Percentiles rank a stretch among this genome's conserved stretches.
These are phyloP conservation scores for Brevipalpus yothersi DNA, from an alignment of 1,140 invertebrate genomes.

Conservation along the genomic window DNA sequence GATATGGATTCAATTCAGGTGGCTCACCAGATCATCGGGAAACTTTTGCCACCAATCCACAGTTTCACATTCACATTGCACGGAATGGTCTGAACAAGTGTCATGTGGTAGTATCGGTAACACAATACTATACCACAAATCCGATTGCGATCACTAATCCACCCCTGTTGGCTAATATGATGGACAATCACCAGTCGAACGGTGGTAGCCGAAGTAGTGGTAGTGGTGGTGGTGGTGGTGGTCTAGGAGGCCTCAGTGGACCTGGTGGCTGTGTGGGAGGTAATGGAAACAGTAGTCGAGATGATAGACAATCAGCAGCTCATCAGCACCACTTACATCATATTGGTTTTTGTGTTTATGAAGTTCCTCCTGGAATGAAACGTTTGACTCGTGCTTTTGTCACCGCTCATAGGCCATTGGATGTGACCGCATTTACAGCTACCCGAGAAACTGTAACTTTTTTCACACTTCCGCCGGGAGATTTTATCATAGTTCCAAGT, in stretches of 20 bases:
- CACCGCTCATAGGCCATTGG: conserved; percentile 31
- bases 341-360: conserved; percentile 42
- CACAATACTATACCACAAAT: conserved; percentile 34
- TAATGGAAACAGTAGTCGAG: conserved; percentile 11
- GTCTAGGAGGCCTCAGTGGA: neutral
- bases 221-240: no score
- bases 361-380: conserved; percentile 33
- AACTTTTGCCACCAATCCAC: conserved; percentile 79
- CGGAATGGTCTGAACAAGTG: conserved; percentile 35
- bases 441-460: conserved; percentile 42
- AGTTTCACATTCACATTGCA: conserved; percentile 39
- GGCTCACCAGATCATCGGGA: conserved; percentile 70
- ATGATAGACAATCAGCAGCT: conserved; percentile 15
- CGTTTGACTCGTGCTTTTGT: conserved; percentile 33
- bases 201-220: neutral
- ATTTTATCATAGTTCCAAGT: conserved; percentile 51
- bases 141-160: conserved; percentile 3
- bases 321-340: conserved; percentile 24
- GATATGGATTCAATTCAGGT: conserved; percentile 59
- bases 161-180: neutral
- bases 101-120: conserved; percentile 43
- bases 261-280: neutral
- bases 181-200: conserved; percentile 5
- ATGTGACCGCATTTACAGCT: conserved; percentile 37
- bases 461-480: conserved; percentile 43